Base-by-base conservation (phyloP, 2,888 invertebrate species). In the Polia nebulosa region DNA sequence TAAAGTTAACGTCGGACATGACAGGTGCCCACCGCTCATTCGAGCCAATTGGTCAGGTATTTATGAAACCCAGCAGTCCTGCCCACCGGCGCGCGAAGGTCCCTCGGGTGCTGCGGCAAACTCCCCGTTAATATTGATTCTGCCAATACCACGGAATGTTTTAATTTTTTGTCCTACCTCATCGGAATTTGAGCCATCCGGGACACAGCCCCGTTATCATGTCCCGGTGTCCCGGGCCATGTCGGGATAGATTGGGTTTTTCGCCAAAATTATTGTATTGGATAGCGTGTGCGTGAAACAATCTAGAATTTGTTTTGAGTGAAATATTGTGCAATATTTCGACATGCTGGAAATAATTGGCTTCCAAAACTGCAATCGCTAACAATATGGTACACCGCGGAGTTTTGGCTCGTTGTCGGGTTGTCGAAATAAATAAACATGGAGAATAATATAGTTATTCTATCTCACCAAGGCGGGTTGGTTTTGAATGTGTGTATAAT, bases 71-170 rank as follows among this genome's bases (percentile, higher is more conserved):
- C 73, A 74, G 45, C 45, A 76, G 78, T 66, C 61, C 49, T 72
- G 76, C 73, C 69, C 86, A 82, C 67, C 75, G 84, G 79, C 58
- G 76, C 76, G 83, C 20, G 61, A 76, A 74, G 71, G 73, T 71
- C 83, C 69, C 78, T 0, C 52, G 78, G 66, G 78, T 70, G 62
- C 80, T 83, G 84, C 80, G 83, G 84, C 74, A 72, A 71, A 69
- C 64, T 76, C 62, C 49, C 73, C 79, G 80, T 81, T 83, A 83
- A 87, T 89, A 90, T 90, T 88, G 90, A 89, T 88, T 88, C 78
- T 78, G 80, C 72, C 72, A 80, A 83, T 80, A 80, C 77, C 83
- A 69, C 60, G 72, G 78, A 85, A 83, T 84, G 83, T 86, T 87
- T 86, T 85, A 87, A 87, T 84, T 87, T 88, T 85, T 86, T 80